Base-by-base conservation (phyloP, 2,797 vertebrate genomes). In the Pseudomugil tenellus region DNA sequence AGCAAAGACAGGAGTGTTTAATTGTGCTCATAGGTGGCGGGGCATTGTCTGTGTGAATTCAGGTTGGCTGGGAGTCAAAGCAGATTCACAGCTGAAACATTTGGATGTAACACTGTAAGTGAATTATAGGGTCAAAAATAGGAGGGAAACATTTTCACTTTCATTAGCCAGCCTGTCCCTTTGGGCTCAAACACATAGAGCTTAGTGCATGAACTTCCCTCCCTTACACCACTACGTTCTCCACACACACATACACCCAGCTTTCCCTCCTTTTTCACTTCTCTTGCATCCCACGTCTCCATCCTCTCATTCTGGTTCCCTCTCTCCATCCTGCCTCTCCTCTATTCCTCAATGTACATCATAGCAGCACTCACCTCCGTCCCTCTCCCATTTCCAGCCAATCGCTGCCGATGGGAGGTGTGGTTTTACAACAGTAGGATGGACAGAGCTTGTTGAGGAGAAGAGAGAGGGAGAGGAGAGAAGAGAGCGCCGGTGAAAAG, bases 131-230 rank as follows among this genome's bases (percentile, higher is more conserved):
- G 41, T 29, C 37, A 41, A 4, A 66, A 59, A 56, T 35, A 63
- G 49, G 28, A 84, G 77, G 82, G 81, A 86, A 71, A 74, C 66
- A 74, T 85, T 88, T 92, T 89, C 56, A 65, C 84, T 89, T 90
- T 90, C 83, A 90, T 93, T 91, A 91, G 88, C 79, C 63, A 68
- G 54, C 32, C 76, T 69, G 80, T 90, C 78, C 85, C 88, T 90
- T 80, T 85, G 76, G 87, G 86, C 85, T 86, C 76, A 53, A 72
- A 84, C 78, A 72, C 83, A 72, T 51, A 64, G 35, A 77, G 81
- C 76, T 69, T 48, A 65, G 79, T 78, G 63, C 78, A 73, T 79
- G 62, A 78, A 60, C 60, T 58, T 16, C 52, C 46, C 59, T 34
- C 25, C 13, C 31, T 0, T 16, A 51, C 39, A 49, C 63, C 35